Evolutionary conservation across 2,888 invertebrate species (phyloP), one percentile per base, ranked within the genome.

Genomic region (Sialis lutaria): DNA sequence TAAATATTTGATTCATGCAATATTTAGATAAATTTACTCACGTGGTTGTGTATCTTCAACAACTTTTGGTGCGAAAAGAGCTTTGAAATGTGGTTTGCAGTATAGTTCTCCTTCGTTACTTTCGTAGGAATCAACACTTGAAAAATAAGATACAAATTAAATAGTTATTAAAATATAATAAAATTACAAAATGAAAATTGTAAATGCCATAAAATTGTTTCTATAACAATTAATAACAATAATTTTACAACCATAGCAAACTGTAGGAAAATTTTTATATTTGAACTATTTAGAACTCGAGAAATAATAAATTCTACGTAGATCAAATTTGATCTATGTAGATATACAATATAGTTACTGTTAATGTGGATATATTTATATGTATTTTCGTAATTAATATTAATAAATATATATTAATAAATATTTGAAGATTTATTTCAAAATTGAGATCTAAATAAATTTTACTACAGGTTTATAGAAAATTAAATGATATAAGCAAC

Each of bases 81-180:
- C 81, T 62, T 86, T 89, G 69, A 92, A 93, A 66, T 95, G 95
- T 43, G 87, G 84, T 64, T 86, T 89, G 70, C 95, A 95, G 68
- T 88, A 95, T 42, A 93, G 67, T 40, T 78, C 76, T 6, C 89
- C 87, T 67, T 90, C 89, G 64, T 93, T 87, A 60, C 90, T 90
- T 63, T 87, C 81, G 68, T 91, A 95, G 35, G 84, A 89, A 67
- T 93, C 93, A 58, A 91, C 81, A 59, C 90, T 95, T 67, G 1
- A 72, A 64, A 48, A 51, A 50, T 52, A 44, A 52, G 50, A 50
- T 7, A 45, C 45, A 40, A n/a, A 13, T 9, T 30, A 22, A 22
- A 22, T 22, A 22, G 13, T 40, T 6, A 35, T 33, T 40, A 5
- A 35, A 47, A 41, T 30, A 34, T 8, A 12, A 40, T 30, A 12